Base-by-base conservation (phyloP, 1,140 invertebrate species). In the Caenorhabditis latens region DNA sequence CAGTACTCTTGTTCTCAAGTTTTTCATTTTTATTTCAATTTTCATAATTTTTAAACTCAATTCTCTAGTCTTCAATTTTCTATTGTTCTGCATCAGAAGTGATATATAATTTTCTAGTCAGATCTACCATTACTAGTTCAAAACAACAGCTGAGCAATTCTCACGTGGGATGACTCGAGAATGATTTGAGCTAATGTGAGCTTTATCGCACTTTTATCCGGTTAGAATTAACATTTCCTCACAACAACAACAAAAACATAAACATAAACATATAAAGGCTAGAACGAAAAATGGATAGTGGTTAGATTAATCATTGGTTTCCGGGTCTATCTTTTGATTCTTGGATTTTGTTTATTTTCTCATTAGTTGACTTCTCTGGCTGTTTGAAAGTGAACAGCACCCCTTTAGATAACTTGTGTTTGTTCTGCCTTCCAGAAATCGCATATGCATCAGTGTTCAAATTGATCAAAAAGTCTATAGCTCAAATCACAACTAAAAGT, bases 251-350 rank as follows among this genome's bases (percentile, higher is more conserved):
- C 65, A 46, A 16, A 46, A 71, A 63, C 61, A 63, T 9, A 24
- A 63, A 40, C 61, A 63, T 63, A 24, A 63, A 63, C 61, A 63
- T 40, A 46, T 71, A 46, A 46, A 19, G 4, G 9, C 40, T 71
- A 46, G 46, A 32, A 32, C 32, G 32, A 32, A 71, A 43, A 19
- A 4, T n/a, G 57, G 57, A 61, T 13, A 5, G 42, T 43, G 14
- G 13, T 42, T 67, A 19, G 65, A 71, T 71, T 71, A 71, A 71
- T 71, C 65, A 32, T 24, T 71, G 65, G 65, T 71, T 40, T 58
- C 57, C 57, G 57, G 57, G 57, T 58, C 57, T n/a, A 58, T 8
- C 21, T 71, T 19, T 43, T 71, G 19, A 1, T 8, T n/a, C 2
- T 61, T 16, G 21, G 21, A 21, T 46, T 43, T 43, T n/a, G 13